Base-by-base conservation (phyloP, 2,797 vertebrate genomes). In the Hylomyscus alleni region DNA sequence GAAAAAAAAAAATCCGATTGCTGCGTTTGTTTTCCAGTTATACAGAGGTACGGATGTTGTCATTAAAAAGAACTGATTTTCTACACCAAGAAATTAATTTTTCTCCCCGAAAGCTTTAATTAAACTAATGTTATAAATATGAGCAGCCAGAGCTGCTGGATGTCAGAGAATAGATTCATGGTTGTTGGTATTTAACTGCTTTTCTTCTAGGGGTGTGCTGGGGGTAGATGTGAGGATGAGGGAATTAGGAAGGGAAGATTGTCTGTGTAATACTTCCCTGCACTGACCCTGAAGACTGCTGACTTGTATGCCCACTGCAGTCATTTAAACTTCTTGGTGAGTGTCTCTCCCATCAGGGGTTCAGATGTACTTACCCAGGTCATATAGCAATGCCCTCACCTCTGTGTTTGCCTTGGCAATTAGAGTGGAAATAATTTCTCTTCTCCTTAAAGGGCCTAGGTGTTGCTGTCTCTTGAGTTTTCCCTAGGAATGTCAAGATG, bases 91-190 rank as follows among this genome's bases (percentile, higher is more conserved):
- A 54, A 97, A 98, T 97, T 93, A 78, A 69, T 96, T 76, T 92
- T 47, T 96, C 72, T 96, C 91, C 72, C 75, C 75, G 94, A 0
- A 95, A 97, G 76, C 90, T 97, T 97, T 88, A 97, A 96, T 98
- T 97, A 96, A 97, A 96, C 78, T 75, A 97, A 86, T 76, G 47
- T 93, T 97, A 88, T 98, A 97, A 97, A 97, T 96, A 97, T 95
- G 83, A 94, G 84, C 83, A 96, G 85, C 95, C 80, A 72, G 72
- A 60, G 54, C 15, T 24, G 80, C 50, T 93, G 72, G 72, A 56
- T 91, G 96, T 94, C 65, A 76, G 92, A 83, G 96, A 96, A 34
- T 52, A 77, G 37, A 90, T 97, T 92, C 81, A 31, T 89, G 60
- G 80, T 62, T 93, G 73, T 12, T 78, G 73, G 56, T 24, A 29